Evolutionary conservation across 2,888 invertebrate genomes (phyloP).

Genomic region (Drosophila ezoana): DNA sequence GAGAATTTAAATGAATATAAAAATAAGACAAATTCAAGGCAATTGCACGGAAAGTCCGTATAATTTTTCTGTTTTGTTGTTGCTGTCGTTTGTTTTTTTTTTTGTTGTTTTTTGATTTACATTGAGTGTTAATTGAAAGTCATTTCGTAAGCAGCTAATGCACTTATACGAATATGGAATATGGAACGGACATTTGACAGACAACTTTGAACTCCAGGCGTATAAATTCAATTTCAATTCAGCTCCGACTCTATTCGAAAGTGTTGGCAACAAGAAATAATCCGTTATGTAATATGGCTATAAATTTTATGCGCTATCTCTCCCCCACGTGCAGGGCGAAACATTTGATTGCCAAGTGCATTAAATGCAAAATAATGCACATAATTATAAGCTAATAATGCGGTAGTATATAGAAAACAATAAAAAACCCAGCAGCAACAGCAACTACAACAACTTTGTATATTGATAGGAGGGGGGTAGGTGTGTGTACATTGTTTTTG

Average conservation of each 20-base stretch:
- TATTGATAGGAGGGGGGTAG: constrained; percentile 5
- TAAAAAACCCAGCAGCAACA: constrained; percentile 6
- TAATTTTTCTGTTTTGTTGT: constrained; percentile 14
- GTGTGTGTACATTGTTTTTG: constrained; percentile 15
- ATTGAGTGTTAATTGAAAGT: constrained; percentile 31
- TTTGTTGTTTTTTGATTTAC: not conserved
- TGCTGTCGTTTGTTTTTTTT: constrained; percentile 3
- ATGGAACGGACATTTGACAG: constrained; percentile 1
- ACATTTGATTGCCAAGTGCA: constrained; percentile 33
- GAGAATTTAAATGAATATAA: too few species aligned
- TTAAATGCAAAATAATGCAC: constrained; percentile 76
- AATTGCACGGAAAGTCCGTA: constrained; percentile 25
- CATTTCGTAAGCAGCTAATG: constrained; percentile 26
- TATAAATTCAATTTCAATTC: constrained; percentile 5
- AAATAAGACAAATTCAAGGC: constrained; percentile 15
- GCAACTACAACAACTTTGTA: constrained; percentile 7
- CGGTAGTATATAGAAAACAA: constrained; percentile 46
- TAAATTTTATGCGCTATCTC: constrained; percentile 20
- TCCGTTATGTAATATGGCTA: constrained; percentile 18
- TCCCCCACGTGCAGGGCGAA: constrained; percentile 27
- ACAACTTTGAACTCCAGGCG: constrained; percentile 37
- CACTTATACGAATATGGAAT: constrained; percentile 10
- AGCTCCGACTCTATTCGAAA: not conserved
- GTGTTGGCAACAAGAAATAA: not conserved
- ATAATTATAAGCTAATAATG: constrained; percentile 69